Evolutionary conservation across 2,888 invertebrate species (phyloP), one percentile per base, ranked within the genome.

Genomic region (Chloroclysta siterata): DNA sequence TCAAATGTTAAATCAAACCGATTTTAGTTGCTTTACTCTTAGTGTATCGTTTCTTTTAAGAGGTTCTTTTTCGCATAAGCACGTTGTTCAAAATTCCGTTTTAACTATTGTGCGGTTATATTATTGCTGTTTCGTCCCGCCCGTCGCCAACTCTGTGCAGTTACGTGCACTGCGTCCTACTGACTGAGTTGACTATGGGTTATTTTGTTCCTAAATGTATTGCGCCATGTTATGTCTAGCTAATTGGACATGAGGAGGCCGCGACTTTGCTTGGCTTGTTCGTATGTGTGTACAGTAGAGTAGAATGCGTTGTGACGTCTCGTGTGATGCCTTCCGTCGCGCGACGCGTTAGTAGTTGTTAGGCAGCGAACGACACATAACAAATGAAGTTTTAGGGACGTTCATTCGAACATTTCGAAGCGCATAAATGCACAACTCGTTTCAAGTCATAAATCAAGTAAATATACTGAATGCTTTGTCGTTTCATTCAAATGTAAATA

Each of bases 41-140:
- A 72, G 65, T 71, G 70, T 74, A 75, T 74, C 73, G 56, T 71
- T 71, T 79, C 70, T 72, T 71, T 72, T 79, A 73, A 81, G 90
- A 89, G 90, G 90, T 90, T 90, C 90, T 90, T 89, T 90, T 90
- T 87, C 84, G 89, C 90, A 88, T 86, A 81, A 71, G 78, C 70
- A 85, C 85, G 83, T 89, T 89, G 87, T 90, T 90, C 89, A 88
- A 88, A 89, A 88, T 90, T 89, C 88, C 86, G 77, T 78, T 79
- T 79, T 66, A 71, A 71, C 68, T 75, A 69, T 71, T 65, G 66
- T 65, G 61, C 67, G 70, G 71, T 63, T 56, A 61, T 60, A 50
- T 67, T 65, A 54, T 71, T 70, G 74, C 72, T 80, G 80, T 84
- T 56, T 28, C 28, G 13, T n/a, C 6, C 28, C 13, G n/a, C 7